phyloP scores from a whole-genome alignment of 2,113 vertebrate species.

The Amazona vittata region DNA sequence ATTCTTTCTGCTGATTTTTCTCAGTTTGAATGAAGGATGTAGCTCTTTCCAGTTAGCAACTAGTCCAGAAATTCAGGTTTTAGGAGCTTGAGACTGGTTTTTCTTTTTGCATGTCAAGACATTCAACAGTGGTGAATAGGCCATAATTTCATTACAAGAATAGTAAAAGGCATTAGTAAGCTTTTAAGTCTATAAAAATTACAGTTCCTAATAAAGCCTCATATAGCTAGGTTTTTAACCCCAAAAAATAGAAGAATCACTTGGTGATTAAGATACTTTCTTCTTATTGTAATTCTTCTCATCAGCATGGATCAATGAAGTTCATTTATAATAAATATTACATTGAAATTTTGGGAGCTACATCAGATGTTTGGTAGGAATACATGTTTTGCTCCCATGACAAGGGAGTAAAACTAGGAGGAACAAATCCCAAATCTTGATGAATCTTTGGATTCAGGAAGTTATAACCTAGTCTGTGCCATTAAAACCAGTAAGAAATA shows the following conservation, averaged over 20 bases:
- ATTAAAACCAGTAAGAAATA: not conserved
- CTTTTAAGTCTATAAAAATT: not conserved
- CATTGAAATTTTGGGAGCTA: not conserved
- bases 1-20: not conserved
- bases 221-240: not conserved
- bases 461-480: not conserved
- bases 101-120: not conserved
- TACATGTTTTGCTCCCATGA: not conserved
- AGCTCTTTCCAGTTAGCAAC: not conserved
- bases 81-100: not conserved
- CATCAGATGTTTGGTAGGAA: not conserved
- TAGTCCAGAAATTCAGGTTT: conserved; percentile 24
- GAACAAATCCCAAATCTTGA: not conserved
- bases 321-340: not conserved
- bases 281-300: not conserved
- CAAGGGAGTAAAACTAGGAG: not conserved
- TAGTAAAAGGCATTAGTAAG: not conserved
- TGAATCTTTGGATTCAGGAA: not conserved
- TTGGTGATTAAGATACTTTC: not conserved
- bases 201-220: not conserved
- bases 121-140: not conserved
- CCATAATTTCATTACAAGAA: not conserved
- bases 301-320: not conserved
- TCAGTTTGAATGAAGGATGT: not conserved
- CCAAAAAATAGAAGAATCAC: not conserved